A percentile compares a stretch with the other conserved stretches of the same genome.
Evolutionary conservation across 2,888 invertebrate genomes (phyloP).

Genomic region (Tenthredo mesomela): DNA sequence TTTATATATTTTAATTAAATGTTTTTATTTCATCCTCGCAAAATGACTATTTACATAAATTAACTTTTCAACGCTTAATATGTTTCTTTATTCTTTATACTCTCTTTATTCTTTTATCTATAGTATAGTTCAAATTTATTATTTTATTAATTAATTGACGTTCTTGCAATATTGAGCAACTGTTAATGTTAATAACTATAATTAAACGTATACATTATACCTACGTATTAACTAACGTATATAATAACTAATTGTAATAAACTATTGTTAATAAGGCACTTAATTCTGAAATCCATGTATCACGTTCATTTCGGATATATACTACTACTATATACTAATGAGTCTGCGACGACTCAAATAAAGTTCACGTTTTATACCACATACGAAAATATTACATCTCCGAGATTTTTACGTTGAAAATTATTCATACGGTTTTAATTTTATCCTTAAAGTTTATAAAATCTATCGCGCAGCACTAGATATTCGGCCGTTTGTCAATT

Average conservation of each 20-base stretch:
- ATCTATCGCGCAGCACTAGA: not conserved
- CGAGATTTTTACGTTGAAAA: not conserved
- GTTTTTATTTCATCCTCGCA: not conserved
- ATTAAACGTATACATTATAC: conserved; percentile 10
- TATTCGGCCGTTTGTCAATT: conserved; percentile 26
- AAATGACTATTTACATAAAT: not conserved
- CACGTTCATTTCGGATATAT: not conserved
- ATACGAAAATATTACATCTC: not conserved
- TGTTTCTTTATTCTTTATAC: not conserved
- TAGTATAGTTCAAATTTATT: not conserved
- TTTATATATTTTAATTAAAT: not conserved
- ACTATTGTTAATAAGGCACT: conserved; percentile 34
- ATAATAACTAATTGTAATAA: not conserved
- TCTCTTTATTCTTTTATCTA: not conserved
- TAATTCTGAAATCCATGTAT: conserved; percentile 25
- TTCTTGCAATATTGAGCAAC: conserved; percentile 45
- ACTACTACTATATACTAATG: not conserved
- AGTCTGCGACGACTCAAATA: not conserved
- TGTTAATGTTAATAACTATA: conserved; percentile 27
- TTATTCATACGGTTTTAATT: not conserved
- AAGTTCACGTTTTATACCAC: not conserved
- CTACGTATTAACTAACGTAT: not conserved
- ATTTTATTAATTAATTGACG: not conserved
- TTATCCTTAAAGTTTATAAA: not conserved
- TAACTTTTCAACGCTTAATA: not conserved